These are phyloP conservation scores for Pseudomyrmex cubaensis DNA, from an alignment of 1,140 invertebrate genomes.

Conservation along the genomic window DNA sequence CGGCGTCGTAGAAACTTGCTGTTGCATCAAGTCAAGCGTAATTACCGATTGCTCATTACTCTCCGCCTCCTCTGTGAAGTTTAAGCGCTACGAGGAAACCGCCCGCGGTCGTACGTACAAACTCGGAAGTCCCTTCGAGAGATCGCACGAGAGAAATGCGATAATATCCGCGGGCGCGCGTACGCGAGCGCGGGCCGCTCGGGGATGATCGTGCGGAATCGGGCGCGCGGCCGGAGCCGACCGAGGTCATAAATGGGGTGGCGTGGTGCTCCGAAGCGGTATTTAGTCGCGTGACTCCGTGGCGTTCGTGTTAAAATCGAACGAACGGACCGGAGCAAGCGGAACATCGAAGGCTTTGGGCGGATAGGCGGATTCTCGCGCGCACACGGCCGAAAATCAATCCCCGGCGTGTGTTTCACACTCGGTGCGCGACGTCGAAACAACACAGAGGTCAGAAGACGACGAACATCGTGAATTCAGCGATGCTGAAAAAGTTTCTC, in stretches of 20 bases:
- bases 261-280: slow-evolving; percentile 68
- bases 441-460: background rate
- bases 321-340: background rate
- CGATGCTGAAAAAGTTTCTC: slow-evolving; percentile 81
- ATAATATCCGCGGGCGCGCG: background rate
- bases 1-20: slow-evolving; percentile 20
- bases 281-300: slow-evolving; percentile 75
- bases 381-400: slow-evolving; percentile 63
- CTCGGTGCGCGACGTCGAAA: background rate
- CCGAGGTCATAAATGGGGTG: slow-evolving; percentile 80
- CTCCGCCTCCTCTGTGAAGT: background rate
- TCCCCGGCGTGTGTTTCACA: slow-evolving; percentile 17
- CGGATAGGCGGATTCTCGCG: slow-evolving; percentile 1
- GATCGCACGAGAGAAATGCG: slow-evolving; percentile 2
- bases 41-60: slow-evolving; percentile 38
- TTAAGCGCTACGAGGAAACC: slow-evolving; percentile 9
- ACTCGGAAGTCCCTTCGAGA: slow-evolving; percentile 12
- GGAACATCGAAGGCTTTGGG: background rate
- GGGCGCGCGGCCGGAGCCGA: slow-evolving; percentile 64
- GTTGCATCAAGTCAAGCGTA: slow-evolving; percentile 1
- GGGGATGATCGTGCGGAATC: slow-evolving; percentile 40
- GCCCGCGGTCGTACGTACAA: background rate
- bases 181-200: background rate
- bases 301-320: slow-evolving; percentile 66
- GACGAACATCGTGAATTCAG: background rate